Conservation (phyloP, 1,140 invertebrate species). For the Drosophila ananassae region DNA sequence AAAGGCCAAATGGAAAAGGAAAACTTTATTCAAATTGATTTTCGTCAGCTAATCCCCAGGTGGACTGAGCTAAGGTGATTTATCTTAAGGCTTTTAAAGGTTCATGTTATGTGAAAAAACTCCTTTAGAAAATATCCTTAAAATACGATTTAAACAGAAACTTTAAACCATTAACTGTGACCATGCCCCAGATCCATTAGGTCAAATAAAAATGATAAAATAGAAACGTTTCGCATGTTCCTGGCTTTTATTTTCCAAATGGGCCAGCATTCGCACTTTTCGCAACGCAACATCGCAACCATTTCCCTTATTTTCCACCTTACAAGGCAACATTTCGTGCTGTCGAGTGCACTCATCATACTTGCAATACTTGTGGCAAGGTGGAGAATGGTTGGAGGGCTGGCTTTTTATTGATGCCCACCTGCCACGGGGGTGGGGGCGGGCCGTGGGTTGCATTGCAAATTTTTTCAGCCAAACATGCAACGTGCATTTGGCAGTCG, state of each 20-base stretch:
- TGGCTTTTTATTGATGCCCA: conserved; percentile 66
- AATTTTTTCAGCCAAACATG: conserved; percentile 76
- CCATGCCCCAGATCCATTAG: conserved; percentile 32
- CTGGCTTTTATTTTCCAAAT: conserved; percentile 4
- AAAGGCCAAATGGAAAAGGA: conserved; percentile 25
- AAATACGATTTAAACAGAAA: no score
- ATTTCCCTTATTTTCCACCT: conserved; percentile 2
- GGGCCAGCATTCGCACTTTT: conserved; percentile 26
- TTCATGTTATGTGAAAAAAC: background rate
- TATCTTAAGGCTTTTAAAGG: conserved; percentile 7
- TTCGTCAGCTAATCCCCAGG: conserved; percentile 34
- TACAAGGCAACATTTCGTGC: conserved; percentile 63
- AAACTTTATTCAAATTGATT: conserved; percentile 70
- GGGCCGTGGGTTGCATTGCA: conserved; percentile 62
- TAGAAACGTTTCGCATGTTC: conserved; percentile 46
- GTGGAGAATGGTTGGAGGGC: conserved; percentile 10
- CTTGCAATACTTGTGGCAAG: conserved; percentile 48
- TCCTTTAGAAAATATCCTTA: no score
- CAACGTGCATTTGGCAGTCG: conserved; percentile 78
- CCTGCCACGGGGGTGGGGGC: conserved; percentile 47
- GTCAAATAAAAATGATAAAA: conserved; percentile 46
- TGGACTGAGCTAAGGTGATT: conserved; percentile 9
- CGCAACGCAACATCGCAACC: background rate
- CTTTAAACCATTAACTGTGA: background rate
- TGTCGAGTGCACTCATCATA: conserved; percentile 80